Conservation (phyloP, 2,113 vertebrate genomes). For the Emberiza fucata region DNA sequence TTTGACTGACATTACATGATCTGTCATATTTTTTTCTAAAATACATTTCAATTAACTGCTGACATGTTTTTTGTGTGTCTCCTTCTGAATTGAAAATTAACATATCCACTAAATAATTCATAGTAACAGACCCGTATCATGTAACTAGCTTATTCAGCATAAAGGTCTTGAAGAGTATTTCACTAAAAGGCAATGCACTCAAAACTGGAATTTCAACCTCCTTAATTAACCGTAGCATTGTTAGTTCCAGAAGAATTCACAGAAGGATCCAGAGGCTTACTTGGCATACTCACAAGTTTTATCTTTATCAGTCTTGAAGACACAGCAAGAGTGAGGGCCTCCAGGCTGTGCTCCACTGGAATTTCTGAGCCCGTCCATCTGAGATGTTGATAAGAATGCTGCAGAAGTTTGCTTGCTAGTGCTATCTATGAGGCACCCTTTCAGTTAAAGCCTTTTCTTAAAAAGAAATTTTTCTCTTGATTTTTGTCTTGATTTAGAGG, state of each 20-base stretch:
- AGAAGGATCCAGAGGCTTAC: constrained; percentile 20
- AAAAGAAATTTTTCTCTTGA: not conserved
- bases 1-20: not conserved
- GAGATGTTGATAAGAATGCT: not conserved
- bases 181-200: constrained; percentile 36
- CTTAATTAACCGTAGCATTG: constrained; percentile 32
- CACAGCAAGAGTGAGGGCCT: not conserved
- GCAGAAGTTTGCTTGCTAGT: not conserved
- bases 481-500: not conserved
- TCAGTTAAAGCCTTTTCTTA: not conserved
- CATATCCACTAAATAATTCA: constrained; percentile 57
- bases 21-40: not conserved
- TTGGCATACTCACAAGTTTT: not conserved
- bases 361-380: not conserved
- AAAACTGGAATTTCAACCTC: constrained; percentile 36
- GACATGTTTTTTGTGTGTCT: not conserved
- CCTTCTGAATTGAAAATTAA: not conserved
- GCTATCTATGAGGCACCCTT: not conserved
- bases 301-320: not conserved
- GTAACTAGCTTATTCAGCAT: constrained; percentile 61
- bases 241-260: constrained; percentile 9
- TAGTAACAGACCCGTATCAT: constrained; percentile 9
- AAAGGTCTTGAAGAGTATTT: constrained; percentile 57
- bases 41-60: not conserved
- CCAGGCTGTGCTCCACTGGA: not conserved